phyloP scores from a whole-genome alignment of 2,888 invertebrate genomes.

The Orthosia incerta region DNA sequence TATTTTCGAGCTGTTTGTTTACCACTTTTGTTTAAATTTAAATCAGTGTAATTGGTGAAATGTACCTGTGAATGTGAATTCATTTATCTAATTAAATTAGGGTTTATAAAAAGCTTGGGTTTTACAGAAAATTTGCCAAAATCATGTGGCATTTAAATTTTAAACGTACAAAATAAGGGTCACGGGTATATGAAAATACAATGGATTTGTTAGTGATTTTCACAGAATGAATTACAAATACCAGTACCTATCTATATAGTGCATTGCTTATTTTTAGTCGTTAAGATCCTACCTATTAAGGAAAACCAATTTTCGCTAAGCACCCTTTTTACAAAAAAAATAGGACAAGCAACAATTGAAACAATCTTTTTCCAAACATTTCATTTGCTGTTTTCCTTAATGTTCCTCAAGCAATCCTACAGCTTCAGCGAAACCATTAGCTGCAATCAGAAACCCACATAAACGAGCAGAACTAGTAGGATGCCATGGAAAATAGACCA shows the following conservation, averaged over 20 bases:
- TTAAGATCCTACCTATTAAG: neutral
- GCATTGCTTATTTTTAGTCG: neutral
- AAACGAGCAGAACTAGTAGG: slow-evolving; percentile 18
- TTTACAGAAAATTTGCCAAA: neutral
- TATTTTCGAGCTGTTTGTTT: slow-evolving; percentile 13
- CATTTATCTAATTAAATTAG: slow-evolving; percentile 1
- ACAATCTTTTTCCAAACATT: neutral
- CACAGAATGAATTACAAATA: no score
- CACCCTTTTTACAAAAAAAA: neutral
- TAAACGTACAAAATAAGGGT: neutral
- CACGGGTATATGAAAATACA: neutral
- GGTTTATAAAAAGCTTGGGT: slow-evolving; percentile 11
- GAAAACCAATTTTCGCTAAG: neutral
- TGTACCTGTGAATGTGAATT: slow-evolving; percentile 26
- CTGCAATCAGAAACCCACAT: slow-evolving; percentile 7
- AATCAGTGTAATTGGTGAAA: slow-evolving; percentile 23
- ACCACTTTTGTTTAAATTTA: slow-evolving; percentile 16
- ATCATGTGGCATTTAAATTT: neutral
- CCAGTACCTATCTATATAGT: neutral
- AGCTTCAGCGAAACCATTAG: neutral
- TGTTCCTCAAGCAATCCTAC: neutral
- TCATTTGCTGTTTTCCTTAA: slow-evolving; percentile 3
- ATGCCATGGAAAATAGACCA: slow-evolving; percentile 6
- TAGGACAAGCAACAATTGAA: neutral
- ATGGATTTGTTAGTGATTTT: neutral